Conservation (phyloP, 2,797 vertebrate genomes). For the Hybognathus amarus region DNA sequence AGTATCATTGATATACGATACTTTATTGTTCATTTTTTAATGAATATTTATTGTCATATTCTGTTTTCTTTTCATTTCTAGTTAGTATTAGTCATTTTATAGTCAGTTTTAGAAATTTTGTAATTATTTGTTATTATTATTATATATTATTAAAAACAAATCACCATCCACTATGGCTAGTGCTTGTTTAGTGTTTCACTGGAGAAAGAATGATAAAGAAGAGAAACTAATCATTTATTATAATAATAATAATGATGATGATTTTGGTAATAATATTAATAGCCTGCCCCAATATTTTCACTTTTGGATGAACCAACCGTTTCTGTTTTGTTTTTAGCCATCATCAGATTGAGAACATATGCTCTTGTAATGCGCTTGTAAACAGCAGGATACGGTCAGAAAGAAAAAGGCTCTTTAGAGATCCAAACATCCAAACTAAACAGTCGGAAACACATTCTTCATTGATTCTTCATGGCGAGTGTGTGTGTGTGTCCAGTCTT, state of each 20-base stretch:
- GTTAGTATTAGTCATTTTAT: neutral
- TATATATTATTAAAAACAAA: neutral
- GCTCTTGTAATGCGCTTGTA: neutral
- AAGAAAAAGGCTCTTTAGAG: slow-evolving; percentile 13
- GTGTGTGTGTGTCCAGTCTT: slow-evolving; percentile 16
- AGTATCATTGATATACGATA: too few relatives aligned
- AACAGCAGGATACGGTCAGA: neutral
- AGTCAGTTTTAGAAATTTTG: neutral
- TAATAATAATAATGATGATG: neutral
- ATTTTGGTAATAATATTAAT: neutral
- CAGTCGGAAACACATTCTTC: neutral
- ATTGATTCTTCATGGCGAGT: slow-evolving; percentile 14
- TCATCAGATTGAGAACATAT: neutral
- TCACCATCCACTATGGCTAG: neutral
- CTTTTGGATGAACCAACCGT: neutral
- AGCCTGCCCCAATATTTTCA: neutral
- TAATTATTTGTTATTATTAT: too few relatives aligned
- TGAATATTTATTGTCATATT: neutral
- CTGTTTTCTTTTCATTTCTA: neutral
- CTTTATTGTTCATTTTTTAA: neutral
- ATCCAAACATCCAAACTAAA: slow-evolving; percentile 38
- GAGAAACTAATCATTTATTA: neutral
- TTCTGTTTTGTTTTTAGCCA: neutral
- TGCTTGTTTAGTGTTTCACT: neutral
- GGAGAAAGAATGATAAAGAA: neutral